Evolutionary conservation across 2,113 vertebrate genomes (phyloP), one percentile per base, ranked within the genome.

Genomic region (Percina caprodes): DNA sequence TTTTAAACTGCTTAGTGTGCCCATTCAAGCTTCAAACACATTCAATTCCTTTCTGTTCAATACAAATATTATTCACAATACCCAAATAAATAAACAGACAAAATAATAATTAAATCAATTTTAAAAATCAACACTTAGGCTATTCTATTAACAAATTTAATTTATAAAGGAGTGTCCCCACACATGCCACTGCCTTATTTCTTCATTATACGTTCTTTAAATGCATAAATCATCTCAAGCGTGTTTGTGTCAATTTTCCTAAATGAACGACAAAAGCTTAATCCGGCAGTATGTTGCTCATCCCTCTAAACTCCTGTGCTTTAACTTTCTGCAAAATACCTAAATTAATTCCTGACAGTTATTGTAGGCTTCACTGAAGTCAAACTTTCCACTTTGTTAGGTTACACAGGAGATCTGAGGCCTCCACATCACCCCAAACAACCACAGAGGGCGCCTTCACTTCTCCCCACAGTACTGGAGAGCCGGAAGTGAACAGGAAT

Each of bases 321-420:
- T 90, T 86, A 55, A 74, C 65, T 81, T 87, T 30, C 75, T 65
- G 83, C 69, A 73, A 75, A 74, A 83, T 26, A 70, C 48, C 48
- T 73, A 69, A 85, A 70, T 73, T 80, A 86, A 88, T 91, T 56
- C 80, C 79, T 77, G 71, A 88, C 79, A 76, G 80, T 79, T 72
- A 65, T 73, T 78, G 39, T 85, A 80, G 91, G 90, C 90, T 93
- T 94, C 92, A 93, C 88, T 93, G 90, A 94, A 93, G 91, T 93
- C 91, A 92, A 86, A 92, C 89, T 80, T 89, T 82, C 74, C 82
- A 77, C 84, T 89, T 91, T 3, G 16, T 77, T 77, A 14, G 18
- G 72, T 85, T 18, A 63, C 39, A 54, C 65, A 63, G 84, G 61
- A 77, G 61, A 75, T 84, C 46, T n/a, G 59, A 73, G 70, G 74